These are phyloP conservation scores for Tyrannus savana DNA, from an alignment of 2,113 vertebrate genomes.

Conservation along the genomic window DNA sequence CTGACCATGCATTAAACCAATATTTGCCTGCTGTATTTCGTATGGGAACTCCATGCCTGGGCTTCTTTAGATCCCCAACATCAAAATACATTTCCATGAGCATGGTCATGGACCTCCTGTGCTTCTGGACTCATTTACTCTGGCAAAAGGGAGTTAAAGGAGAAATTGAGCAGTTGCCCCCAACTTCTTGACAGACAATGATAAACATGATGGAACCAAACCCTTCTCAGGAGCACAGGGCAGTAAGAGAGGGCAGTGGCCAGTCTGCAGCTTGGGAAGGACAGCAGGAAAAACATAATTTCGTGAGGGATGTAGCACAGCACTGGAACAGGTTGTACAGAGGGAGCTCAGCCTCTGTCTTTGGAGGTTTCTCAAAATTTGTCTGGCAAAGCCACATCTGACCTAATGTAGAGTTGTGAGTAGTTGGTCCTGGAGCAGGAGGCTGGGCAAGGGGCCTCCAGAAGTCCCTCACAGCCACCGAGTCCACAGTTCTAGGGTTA, in stretches of 20 bases:
- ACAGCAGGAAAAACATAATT: neutral
- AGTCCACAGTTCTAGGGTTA: neutral
- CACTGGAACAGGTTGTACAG: neutral
- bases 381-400: neutral
- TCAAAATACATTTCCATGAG: neutral
- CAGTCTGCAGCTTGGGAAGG: neutral
- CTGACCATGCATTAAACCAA: neutral
- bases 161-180: neutral
- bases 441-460: neutral
- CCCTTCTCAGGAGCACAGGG: neutral
- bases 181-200: neutral
- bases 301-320: neutral
- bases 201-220: neutral
- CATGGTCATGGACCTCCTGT: neutral
- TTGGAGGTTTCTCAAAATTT: neutral
- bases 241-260: neutral
- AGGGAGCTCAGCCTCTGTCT: neutral
- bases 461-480: neutral
- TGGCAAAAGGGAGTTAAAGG: neutral
- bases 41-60: neutral
- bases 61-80: neutral
- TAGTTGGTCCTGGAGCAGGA: neutral
- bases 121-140: neutral
- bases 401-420: neutral
- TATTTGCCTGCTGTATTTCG: neutral